These are phyloP conservation scores for Prunella strophiata DNA, from an alignment of 2,797 vertebrate genomes.

Conservation along the genomic window DNA sequence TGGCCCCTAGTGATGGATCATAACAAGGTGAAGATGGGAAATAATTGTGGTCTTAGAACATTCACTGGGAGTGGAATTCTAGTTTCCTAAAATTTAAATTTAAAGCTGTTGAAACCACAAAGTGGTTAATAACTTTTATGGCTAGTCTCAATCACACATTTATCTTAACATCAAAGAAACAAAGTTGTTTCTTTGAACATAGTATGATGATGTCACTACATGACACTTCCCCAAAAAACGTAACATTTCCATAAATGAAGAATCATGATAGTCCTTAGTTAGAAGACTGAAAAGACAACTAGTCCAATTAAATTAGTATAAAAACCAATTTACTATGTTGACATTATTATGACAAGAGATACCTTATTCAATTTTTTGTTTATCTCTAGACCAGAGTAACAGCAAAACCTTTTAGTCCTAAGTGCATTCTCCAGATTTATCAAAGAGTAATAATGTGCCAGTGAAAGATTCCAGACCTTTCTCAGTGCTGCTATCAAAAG, in stretches of 20 bases:
- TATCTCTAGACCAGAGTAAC: not conserved
- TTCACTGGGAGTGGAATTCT: not conserved
- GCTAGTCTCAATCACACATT: not conserved
- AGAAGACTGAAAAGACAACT: not conserved
- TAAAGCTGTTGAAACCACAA: not conserved
- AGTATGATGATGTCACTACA: not conserved
- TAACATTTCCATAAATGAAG: not conserved
- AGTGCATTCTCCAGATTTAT: not conserved
- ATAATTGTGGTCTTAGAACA: not conserved
- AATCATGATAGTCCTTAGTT: not conserved
- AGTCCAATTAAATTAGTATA: not conserved
- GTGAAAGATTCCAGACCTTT: not conserved
- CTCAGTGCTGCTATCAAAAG: not conserved
- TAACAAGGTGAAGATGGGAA: not conserved
- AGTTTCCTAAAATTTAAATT: not conserved
- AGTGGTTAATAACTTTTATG: not conserved
- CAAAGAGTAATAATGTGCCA: not conserved
- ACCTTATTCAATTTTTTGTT: not conserved
- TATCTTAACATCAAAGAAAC: not conserved
- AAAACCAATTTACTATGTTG: not conserved
- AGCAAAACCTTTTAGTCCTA: not conserved
- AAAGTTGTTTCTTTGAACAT: not conserved
- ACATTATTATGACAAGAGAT: not conserved
- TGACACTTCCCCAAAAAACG: not conserved
- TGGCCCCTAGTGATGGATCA: not conserved